Conservation (phyloP, 2,113 vertebrate species). For the Toxostoma redivivum region DNA sequence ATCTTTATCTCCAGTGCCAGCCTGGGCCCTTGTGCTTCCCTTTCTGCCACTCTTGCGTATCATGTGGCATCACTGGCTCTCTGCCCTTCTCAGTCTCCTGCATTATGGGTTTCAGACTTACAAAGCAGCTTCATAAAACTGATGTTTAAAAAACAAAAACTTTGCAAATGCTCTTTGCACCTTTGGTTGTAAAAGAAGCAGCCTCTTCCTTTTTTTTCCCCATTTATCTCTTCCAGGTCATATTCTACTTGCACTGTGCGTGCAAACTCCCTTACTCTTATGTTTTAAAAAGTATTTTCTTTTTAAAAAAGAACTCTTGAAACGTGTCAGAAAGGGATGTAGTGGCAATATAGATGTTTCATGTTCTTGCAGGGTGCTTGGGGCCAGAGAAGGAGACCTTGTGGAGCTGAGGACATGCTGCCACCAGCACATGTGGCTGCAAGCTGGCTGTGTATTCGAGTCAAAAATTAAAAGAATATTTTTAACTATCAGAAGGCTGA, state of each 20-base stretch:
- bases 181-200: slow-evolving; percentile 34
- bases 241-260: slow-evolving; percentile 22
- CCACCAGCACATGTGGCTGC: neutral
- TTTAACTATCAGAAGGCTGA: neutral
- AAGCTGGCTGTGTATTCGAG: neutral
- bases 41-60: neutral
- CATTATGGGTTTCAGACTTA: neutral
- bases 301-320: neutral
- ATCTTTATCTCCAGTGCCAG: neutral
- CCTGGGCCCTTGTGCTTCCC: neutral
- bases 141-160: neutral
- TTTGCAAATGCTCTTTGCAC: slow-evolving; percentile 45
- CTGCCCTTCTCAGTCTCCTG: neutral
- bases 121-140: neutral
- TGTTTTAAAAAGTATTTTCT: neutral
- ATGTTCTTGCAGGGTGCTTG: neutral
- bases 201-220: neutral
- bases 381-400: neutral
- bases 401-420: neutral
- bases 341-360: neutral
- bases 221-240: slow-evolving; percentile 49
- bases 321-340: neutral
- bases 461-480: neutral
- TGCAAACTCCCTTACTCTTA: neutral
- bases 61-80: neutral